Conservation (phyloP, 2,888 invertebrate genomes). For the Auanema freiburgensis region DNA sequence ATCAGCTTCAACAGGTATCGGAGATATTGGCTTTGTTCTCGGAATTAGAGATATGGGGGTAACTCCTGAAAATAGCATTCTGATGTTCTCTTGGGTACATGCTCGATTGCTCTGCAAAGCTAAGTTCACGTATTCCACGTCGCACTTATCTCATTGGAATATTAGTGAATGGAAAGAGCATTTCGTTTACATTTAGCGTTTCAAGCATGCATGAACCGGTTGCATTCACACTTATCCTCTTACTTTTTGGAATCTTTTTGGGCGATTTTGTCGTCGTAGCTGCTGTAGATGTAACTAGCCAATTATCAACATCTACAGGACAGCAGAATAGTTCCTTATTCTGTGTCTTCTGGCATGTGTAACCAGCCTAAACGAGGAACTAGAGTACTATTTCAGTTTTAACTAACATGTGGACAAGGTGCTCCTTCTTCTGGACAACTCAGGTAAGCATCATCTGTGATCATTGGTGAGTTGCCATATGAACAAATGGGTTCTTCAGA, state of each 20-base stretch:
- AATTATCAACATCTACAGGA: constrained; percentile 9
- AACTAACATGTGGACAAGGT: constrained; percentile 26
- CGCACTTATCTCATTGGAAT: no score
- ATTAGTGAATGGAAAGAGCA: no score
- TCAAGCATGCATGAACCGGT: no score
- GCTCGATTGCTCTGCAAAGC: no score
- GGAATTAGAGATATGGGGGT: no score
- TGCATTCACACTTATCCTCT: no score
- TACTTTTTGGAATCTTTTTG: neutral
- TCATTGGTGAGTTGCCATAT: constrained; percentile 26
- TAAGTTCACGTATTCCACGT: no score
- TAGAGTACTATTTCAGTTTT: neutral
- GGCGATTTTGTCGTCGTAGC: neutral
- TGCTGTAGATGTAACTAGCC: neutral
- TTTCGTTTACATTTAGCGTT: no score
- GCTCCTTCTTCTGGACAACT: constrained; percentile 35
- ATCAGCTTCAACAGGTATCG: neutral
- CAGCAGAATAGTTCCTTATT: constrained; percentile 15
- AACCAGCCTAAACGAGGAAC: constrained; percentile 22
- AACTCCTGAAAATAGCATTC: no score
- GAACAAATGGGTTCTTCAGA: constrained; percentile 22
- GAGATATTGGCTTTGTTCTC: no score
- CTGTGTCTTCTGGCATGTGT: constrained; percentile 29
- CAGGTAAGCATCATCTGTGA: constrained; percentile 24
- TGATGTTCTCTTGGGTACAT: no score